phyloP scores from a whole-genome alignment of 2,113 vertebrate species.

The Ardeotis arabs region DNA sequence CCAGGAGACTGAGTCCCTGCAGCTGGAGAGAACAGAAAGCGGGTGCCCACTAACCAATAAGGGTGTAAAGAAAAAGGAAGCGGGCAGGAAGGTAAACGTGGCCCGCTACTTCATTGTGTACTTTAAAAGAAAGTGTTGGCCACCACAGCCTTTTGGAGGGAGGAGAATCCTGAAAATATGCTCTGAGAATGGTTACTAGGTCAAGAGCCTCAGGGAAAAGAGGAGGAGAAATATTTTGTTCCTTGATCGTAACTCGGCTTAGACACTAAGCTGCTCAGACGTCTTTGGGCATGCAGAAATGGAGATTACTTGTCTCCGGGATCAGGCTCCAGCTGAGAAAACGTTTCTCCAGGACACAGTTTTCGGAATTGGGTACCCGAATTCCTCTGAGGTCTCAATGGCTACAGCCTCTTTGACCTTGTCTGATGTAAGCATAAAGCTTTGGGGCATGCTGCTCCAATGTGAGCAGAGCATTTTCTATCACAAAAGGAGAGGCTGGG shows the following conservation, averaged over 20 bases:
- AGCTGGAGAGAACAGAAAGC: background rate
- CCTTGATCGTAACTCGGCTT: background rate
- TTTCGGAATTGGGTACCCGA: background rate
- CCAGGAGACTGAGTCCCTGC: background rate
- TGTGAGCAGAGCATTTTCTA: background rate
- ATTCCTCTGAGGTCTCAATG: background rate
- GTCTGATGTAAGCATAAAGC: background rate
- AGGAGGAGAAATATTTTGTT: background rate
- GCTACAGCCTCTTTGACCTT: background rate
- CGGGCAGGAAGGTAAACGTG: background rate
- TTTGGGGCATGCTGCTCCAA: background rate
- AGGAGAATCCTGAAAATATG: background rate
- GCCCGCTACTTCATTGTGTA: background rate
- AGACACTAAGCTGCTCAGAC: background rate
- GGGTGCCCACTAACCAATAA: too few relatives aligned
- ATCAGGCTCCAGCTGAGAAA: background rate
- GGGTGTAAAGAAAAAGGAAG: background rate
- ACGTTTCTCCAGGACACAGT: background rate
- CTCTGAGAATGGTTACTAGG: background rate
- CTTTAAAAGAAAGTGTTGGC: background rate
- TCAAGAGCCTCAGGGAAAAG: background rate
- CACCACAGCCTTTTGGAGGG: background rate
- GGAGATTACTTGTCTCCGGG: background rate
- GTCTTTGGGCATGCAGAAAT: background rate
- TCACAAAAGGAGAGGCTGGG: background rate